These are phyloP conservation scores for Brachyopa scutellaris DNA, from an alignment of 2,888 invertebrate species.

Conservation along the genomic window DNA sequence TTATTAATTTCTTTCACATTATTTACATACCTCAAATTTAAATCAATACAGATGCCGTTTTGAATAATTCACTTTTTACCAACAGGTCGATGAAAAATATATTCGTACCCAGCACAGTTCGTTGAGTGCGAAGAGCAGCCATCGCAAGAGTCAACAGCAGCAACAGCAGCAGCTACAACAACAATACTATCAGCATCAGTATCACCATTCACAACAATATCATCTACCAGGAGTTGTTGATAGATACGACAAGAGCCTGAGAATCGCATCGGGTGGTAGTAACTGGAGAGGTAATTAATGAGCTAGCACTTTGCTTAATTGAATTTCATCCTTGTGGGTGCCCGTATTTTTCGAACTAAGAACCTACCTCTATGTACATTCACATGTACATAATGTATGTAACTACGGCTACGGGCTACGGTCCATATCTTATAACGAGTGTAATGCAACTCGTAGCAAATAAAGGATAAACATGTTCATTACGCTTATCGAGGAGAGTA, in stretches of 20 bases:
- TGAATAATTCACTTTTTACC: conserved; percentile 34
- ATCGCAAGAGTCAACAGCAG: conserved; percentile 79
- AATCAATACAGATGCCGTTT: too few species aligned
- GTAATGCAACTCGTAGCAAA: conserved; percentile 28
- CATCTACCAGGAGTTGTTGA: conserved; percentile 77
- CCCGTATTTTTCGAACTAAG: conserved; percentile 7
- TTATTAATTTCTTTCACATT: neutral
- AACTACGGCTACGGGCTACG: neutral
- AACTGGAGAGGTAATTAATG: conserved; percentile 71
- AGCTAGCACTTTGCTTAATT: conserved; percentile 52
- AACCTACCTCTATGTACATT: too few species aligned
- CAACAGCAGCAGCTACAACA: conserved; percentile 74
- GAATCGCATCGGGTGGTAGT: conserved; percentile 72
- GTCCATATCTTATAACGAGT: conserved; percentile 38
- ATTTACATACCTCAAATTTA: too few species aligned
- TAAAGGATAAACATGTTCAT: neutral
- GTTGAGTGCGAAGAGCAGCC: conserved; percentile 78
- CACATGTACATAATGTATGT: too few species aligned
- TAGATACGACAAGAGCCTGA: conserved; percentile 80
- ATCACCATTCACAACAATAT: conserved; percentile 77
- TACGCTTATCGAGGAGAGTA: too few species aligned
- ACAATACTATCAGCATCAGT: conserved; percentile 76
- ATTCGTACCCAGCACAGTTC: conserved; percentile 79
- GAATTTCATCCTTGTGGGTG: conserved; percentile 30
- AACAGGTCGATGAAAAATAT: conserved; percentile 81